Conservation (phyloP, 2,113 vertebrate genomes). For the Hucho hucho region DNA sequence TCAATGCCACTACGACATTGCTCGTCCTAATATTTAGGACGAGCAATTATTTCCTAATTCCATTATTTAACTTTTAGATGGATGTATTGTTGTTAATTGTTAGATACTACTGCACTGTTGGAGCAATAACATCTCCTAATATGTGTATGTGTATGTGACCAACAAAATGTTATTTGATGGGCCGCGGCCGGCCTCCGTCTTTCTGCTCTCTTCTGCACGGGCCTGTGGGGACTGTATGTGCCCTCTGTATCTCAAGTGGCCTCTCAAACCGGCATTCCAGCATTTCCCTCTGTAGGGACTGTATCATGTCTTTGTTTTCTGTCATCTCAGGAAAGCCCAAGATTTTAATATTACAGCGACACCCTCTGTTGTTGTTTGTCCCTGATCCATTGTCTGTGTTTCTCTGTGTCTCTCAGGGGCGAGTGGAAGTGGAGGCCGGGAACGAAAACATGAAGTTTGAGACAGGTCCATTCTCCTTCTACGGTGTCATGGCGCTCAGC, state of each 20-base stretch:
- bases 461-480: conserved; percentile 91
- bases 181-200: background rate
- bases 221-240: background rate
- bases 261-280: background rate
- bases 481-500: conserved; percentile 88
- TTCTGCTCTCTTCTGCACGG: background rate
- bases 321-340: background rate
- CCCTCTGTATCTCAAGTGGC: background rate
- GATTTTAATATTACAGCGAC: background rate
- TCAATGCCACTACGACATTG: no score
- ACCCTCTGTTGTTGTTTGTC: conserved; percentile 1
- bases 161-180: background rate
- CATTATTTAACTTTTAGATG: no score
- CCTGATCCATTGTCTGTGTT: background rate
- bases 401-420: conserved; percentile 76
- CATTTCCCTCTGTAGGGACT: background rate
- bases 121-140: no score
- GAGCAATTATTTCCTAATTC: no score
- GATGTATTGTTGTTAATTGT: no score
- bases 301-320: background rate
- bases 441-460: conserved; percentile 99
- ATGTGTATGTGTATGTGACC: no score
- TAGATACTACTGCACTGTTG: no score
- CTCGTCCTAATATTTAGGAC: no score
- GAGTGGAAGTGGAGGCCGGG: conserved; percentile 93